These are phyloP conservation scores for Prinia subflava DNA, from an alignment of 2,113 vertebrate species.

Conservation along the genomic window DNA sequence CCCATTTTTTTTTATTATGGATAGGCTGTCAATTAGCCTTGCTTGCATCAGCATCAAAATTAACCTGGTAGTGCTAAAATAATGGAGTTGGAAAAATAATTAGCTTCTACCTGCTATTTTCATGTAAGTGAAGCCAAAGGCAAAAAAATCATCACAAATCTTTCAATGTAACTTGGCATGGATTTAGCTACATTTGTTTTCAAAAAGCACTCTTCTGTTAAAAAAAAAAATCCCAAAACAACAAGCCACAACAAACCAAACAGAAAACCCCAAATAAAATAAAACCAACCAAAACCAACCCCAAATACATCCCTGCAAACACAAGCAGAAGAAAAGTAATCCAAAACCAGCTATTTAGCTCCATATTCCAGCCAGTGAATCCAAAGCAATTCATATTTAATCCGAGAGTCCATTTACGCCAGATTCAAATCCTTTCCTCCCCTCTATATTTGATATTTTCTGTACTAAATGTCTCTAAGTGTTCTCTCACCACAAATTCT, in stretches of 20 bases:
- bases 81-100: background rate
- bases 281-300: background rate
- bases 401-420: constrained; percentile 12
- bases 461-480: constrained; percentile 61
- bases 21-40: background rate
- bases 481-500: constrained; percentile 54
- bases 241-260: background rate
- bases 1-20: background rate
- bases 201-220: background rate
- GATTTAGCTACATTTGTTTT: background rate
- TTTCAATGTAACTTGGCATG: background rate
- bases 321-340: background rate
- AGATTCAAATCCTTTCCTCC: constrained; percentile 49
- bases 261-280: too few relatives aligned
- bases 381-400: constrained; percentile 43
- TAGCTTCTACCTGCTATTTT: constrained; percentile 9
- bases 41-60: background rate
- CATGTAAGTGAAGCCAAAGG: background rate
- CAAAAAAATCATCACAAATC: background rate
- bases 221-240: background rate
- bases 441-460: constrained; percentile 49
- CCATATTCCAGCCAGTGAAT: background rate
- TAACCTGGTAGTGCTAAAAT: constrained; percentile 20
- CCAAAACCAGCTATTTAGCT: background rate
- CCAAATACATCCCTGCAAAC: background rate